Conservation (phyloP, 2,113 vertebrate species). For the Eubucco bourcierii region DNA sequence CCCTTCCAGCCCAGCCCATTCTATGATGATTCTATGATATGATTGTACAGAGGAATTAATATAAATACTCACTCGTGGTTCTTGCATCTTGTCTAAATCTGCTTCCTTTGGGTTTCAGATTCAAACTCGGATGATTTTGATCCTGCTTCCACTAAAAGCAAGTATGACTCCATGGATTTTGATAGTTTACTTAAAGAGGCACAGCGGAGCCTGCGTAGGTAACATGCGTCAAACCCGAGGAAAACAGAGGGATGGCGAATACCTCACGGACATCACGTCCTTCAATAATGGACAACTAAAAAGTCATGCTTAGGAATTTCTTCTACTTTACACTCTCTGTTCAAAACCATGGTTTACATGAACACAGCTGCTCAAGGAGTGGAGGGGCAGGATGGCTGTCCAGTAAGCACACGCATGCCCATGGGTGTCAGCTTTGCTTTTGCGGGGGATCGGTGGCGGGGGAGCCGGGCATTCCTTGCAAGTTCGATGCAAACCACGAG, state of each 20-base stretch:
- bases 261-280: conserved; percentile 84
- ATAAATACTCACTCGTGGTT: background rate
- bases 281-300: conserved; percentile 82
- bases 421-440: conserved; percentile 76
- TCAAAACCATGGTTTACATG: conserved; percentile 96
- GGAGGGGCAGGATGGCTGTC: conserved; percentile 71
- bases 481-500: conserved; percentile 63
- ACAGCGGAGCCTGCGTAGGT: conserved; percentile 96
- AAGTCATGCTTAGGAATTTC: conserved; percentile 80
- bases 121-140: conserved; percentile 98
- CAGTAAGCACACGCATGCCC: conserved; percentile 70
- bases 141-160: conserved; percentile 98
- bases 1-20: too few species aligned
- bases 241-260: conserved; percentile 75
- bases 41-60: rapidly evolving
- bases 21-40: background rate
- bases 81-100: background rate
- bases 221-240: conserved; percentile 80
- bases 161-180: conserved; percentile 99
- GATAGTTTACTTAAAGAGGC: conserved; percentile 99
- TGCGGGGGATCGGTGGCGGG: conserved; percentile 44
- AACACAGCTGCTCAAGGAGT: conserved; percentile 91
- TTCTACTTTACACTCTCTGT: conserved; percentile 89
- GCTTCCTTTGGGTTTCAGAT: conserved; percentile 78
- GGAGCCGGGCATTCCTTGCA: conserved; percentile 30